Conservation (phyloP, 1,140 invertebrate species). For the Sogatella furcifera region DNA sequence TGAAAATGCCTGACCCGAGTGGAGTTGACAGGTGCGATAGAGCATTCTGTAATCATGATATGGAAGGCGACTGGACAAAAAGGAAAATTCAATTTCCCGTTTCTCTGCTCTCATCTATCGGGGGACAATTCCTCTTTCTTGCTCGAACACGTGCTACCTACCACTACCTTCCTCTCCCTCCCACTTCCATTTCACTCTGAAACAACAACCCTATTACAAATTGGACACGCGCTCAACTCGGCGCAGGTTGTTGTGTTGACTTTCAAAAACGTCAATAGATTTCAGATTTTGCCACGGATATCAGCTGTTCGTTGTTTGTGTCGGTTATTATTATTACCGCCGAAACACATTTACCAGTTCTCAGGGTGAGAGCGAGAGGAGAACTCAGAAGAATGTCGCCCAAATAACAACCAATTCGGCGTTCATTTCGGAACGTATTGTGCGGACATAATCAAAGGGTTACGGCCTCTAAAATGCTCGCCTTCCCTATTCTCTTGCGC, state of each 20-base stretch:
- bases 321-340: too few species aligned
- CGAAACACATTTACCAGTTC: background rate
- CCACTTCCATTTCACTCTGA: background rate
- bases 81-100: slow-evolving; percentile 16
- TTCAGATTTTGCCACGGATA: slow-evolving; percentile 12
- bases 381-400: too few species aligned
- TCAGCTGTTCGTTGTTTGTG: background rate
- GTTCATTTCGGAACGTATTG: too few species aligned
- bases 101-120: background rate
- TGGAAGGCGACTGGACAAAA: slow-evolving; percentile 10
- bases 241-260: slow-evolving; percentile 7
- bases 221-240: slow-evolving; percentile 6
- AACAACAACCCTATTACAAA: background rate
- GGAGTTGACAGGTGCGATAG: slow-evolving; percentile 14
- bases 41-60: slow-evolving; percentile 5
- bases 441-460: too few species aligned
- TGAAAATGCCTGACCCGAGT: background rate
- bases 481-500: too few species aligned
- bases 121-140: too few species aligned
- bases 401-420: too few species aligned
- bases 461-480: too few species aligned
- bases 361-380: too few species aligned
- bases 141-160: background rate
- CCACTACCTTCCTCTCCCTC: background rate
- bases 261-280: slow-evolving; percentile 12